These are phyloP conservation scores for Diceros bicornis DNA, from an alignment of 2,797 vertebrate genomes.

Conservation along the genomic window DNA sequence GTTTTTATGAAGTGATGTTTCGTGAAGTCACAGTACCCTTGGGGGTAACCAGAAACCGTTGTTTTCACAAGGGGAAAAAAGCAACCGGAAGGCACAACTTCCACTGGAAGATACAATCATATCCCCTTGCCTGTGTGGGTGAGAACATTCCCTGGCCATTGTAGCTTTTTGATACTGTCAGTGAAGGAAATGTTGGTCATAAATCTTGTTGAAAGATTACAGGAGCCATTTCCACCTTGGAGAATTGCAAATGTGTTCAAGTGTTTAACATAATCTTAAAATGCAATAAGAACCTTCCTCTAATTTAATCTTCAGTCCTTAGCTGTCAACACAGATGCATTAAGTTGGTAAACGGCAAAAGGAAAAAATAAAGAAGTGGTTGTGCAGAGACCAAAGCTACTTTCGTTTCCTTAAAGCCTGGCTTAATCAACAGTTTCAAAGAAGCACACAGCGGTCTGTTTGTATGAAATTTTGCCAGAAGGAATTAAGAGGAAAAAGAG, in stretches of 20 bases:
- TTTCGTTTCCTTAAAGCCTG: slow-evolving; percentile 61
- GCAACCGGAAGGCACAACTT: slow-evolving; percentile 87
- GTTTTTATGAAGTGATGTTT: background rate
- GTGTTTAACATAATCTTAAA: slow-evolving; percentile 82
- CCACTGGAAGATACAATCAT: slow-evolving; percentile 81
- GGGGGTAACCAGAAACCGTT: slow-evolving; percentile 80
- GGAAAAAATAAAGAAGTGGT: slow-evolving; percentile 68
- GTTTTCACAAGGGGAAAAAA: slow-evolving; percentile 84
- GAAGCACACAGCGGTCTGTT: slow-evolving; percentile 53
- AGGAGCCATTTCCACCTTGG: slow-evolving; percentile 77
- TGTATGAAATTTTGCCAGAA: slow-evolving; percentile 65
- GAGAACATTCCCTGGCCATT: slow-evolving; percentile 83
- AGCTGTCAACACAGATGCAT: slow-evolving; percentile 68
- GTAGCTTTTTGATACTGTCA: slow-evolving; percentile 84
- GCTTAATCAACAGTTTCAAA: slow-evolving; percentile 67
- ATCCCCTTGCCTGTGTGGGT: slow-evolving; percentile 80
- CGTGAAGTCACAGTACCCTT: slow-evolving; percentile 46
- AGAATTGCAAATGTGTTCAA: slow-evolving; percentile 76
- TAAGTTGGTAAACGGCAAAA: slow-evolving; percentile 58
- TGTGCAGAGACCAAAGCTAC: slow-evolving; percentile 61
- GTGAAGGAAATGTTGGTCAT: slow-evolving; percentile 85
- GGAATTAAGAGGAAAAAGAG: slow-evolving; percentile 60
- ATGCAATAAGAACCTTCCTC: slow-evolving; percentile 37
- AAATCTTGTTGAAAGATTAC: slow-evolving; percentile 87
- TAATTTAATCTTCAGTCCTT: slow-evolving; percentile 63